Evolutionary conservation across 2,797 vertebrate genomes (phyloP).

Genomic region (Fratercula arctica): DNA sequence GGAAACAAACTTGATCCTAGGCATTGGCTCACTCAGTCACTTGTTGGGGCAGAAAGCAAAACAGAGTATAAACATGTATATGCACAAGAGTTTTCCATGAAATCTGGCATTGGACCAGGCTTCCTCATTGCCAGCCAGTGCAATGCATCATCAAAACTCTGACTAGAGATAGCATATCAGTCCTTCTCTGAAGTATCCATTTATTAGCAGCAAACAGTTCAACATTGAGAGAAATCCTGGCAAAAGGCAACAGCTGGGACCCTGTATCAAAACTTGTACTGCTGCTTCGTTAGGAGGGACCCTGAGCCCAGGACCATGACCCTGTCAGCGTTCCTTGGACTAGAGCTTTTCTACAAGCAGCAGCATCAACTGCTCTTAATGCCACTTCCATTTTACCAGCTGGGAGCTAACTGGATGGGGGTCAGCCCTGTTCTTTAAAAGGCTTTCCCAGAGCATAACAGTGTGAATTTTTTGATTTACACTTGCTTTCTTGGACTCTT

Average conservation of each 20-base stretch:
- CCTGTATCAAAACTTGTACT: not conserved
- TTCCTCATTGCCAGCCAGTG: not conserved
- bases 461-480: not conserved
- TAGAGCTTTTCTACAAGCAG: not conserved
- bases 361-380: not conserved
- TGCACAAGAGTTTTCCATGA: not conserved
- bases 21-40: not conserved
- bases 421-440: not conserved
- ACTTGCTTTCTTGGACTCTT: not conserved
- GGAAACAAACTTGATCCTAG: constrained; percentile 23
- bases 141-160: not conserved
- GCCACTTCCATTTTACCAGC: not conserved
- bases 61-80: not conserved
- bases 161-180: not conserved
- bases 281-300: not conserved
- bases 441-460: not conserved
- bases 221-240: not conserved
- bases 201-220: not conserved
- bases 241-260: not conserved
- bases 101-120: not conserved
- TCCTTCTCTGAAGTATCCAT: not conserved
- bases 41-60: constrained; percentile 6
- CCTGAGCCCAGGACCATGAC: not conserved
- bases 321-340: not conserved
- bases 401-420: not conserved